Evolutionary conservation across 2,888 invertebrate species (phyloP), one percentile per base, ranked within the genome.

Genomic region (Petrolisthes manimaculis): DNA sequence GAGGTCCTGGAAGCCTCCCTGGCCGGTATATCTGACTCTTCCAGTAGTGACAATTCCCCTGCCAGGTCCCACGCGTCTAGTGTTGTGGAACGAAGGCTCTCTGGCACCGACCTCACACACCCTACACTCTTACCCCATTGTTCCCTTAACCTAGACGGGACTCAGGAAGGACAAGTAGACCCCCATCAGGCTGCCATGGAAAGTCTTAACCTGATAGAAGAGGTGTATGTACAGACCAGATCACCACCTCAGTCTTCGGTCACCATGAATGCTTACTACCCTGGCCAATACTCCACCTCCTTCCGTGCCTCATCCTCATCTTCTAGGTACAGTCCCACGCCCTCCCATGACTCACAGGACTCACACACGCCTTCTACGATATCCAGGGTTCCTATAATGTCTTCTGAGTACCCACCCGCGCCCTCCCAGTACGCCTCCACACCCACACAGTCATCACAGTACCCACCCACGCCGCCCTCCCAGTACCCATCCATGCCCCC

Each of bases 191-290:
- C 56, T 51, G 53, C 56, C 61, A 81, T 79, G 84, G 90, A 90
- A 75, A 81, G 37, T 24, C 55, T 90, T 1, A 90, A 90, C 53
- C 74, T 90, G 71, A 90, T 90, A 54, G 90, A 90, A 56, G 90
- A 90, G 79, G 88, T 90, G 0, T 80, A 88, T n/a, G 90, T 90
- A 56, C 74, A 55, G 18, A 77, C 83, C 2, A 21, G 83, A n/a
- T 61, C 89, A 21, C 81, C 75, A 54, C 90, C 90, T 21, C 85
- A 86, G 9, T 90, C 90, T 12, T 84, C 88, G 1, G 90, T 90
- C 69, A 82, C 87, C 51, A 87, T 90, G 86, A 77, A 61, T 51
- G 87, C 90, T 18, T 90, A 83, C 75, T 90, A 89, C 88, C 90
- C 90, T 18, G 81, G 88, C 24, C 80, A 88, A n/a, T 82, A 90